phyloP scores from a whole-genome alignment of 2,797 vertebrate species.

The Botia almorhae region DNA sequence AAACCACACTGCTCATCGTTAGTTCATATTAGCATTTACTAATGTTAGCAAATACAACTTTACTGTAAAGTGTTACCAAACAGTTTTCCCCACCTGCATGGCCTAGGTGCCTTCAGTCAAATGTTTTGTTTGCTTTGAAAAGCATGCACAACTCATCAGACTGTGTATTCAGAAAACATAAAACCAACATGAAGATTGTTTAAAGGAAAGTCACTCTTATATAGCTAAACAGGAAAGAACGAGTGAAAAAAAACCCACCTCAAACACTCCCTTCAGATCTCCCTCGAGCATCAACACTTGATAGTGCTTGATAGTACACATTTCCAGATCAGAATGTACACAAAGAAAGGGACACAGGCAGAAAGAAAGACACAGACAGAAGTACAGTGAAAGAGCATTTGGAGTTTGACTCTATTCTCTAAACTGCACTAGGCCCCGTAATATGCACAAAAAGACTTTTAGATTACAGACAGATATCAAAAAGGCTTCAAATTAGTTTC shows the following conservation, averaged over 20 bases:
- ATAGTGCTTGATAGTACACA: conserved; percentile 4
- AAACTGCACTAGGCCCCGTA: conserved; percentile 11
- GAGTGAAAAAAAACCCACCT: not conserved
- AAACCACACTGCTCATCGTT: too few relatives aligned
- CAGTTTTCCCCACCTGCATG: not conserved
- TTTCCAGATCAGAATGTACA: conserved; percentile 12
- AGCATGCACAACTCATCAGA: not conserved
- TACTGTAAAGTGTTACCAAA: not conserved
- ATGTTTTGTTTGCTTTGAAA: not conserved
- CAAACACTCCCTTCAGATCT: conserved; percentile 53
- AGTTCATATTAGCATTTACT: too few relatives aligned
- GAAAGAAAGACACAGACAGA: not conserved
- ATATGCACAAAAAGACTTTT: conserved; percentile 30
- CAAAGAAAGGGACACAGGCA: not conserved
- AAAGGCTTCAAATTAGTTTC: conserved; percentile 26
- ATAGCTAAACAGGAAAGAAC: too few relatives aligned
- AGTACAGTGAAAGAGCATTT: not conserved
- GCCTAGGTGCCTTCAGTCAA: not conserved
- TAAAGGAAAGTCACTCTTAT: too few relatives aligned
- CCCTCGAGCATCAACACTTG: conserved; percentile 31
- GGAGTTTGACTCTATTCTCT: conserved; percentile 7
- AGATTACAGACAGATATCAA: conserved; percentile 35
- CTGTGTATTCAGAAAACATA: not conserved
- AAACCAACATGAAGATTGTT: too few relatives aligned
- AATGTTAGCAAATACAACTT: too few relatives aligned